Percentiles rank a stretch among this genome's conserved stretches.
phyloP scores from a whole-genome alignment of 2,888 invertebrate species.

The Morpho achilles region DNA sequence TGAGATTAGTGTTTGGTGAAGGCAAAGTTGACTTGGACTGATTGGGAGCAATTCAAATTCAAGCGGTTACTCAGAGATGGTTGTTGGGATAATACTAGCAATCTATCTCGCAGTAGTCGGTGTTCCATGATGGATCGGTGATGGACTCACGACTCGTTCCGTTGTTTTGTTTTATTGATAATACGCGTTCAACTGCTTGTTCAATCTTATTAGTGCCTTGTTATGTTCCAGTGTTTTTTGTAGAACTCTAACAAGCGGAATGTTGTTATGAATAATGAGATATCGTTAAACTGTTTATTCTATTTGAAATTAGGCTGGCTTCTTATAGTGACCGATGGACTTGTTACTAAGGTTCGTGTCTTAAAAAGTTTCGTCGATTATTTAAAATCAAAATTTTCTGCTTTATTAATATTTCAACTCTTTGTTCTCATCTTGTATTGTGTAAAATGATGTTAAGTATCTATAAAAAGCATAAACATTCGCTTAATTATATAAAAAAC shows the following conservation, averaged over 20 bases:
- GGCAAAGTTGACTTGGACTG: conserved; percentile 47
- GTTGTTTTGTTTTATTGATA: conserved; percentile 69
- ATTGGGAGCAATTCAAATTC: conserved; percentile 63
- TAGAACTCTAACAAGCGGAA: conserved; percentile 37
- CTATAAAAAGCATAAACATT: too few relatives aligned
- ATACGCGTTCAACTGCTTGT: conserved; percentile 56
- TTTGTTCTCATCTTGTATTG: too few relatives aligned
- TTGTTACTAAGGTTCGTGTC: too few relatives aligned
- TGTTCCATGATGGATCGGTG: conserved; percentile 66
- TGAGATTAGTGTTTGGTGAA: conserved; percentile 43
- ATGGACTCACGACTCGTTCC: conserved; percentile 69
- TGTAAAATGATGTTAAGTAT: too few relatives aligned
- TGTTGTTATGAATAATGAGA: conserved; percentile 6
- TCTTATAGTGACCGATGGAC: too few relatives aligned
- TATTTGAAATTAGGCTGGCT: not conserved
- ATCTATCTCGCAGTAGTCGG: conserved; percentile 63
- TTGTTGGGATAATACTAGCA: conserved; percentile 67
- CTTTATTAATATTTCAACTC: too few relatives aligned
- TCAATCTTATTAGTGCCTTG: conserved; percentile 61
- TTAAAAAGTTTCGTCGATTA: too few relatives aligned
- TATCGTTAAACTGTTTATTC: conserved; percentile 10
- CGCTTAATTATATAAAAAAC: too few relatives aligned
- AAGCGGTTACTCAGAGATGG: conserved; percentile 41
- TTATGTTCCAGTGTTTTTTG: conserved; percentile 66
- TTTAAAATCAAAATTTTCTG: too few relatives aligned